Base-by-base conservation (phyloP, 2,113 vertebrate species). In the Capricornis sumatraensis region DNA sequence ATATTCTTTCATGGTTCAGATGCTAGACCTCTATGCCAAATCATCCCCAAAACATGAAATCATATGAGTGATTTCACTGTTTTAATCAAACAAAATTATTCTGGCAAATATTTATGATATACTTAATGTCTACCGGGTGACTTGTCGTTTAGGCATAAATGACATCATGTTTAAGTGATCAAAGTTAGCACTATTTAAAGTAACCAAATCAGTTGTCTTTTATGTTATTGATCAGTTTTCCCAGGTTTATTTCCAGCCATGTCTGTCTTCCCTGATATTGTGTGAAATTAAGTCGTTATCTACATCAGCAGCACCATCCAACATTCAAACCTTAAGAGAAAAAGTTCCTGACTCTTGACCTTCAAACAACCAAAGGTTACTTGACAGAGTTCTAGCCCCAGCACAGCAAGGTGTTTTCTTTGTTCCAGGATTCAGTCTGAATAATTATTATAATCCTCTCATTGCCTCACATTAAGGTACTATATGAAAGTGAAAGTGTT, bases 51-150 rank as follows among this genome's bases (percentile, higher is more conserved):
- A 85, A 57, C 17, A 62, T 43, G 71, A 88, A 91, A 81, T 25
- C 53, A 47, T 25, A 28, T 60, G 17, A 89, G 12, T 50, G 15
- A 74, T 88, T 93, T 95, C 50, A 86, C 76, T 84, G 1, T 84
- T 89, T 94, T 92, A 90, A 76, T 96, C 43, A 90, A 60, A 78
- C 43, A 92, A 60, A 78, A 50, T 74, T 91, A 89, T 88, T 50
- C 60, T 91, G 16, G 4, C 33, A 94, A 91, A 30, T 82, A 40
- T 36, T 91, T 87, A n/a, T 53, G 28, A 84, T 79, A 25, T 6
- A 45, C 3, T 2, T 57, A 71, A 57, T 45, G 5, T 86, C 82
- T 53, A 85, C 43, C 52, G 8, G 3, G 28, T 84, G 30, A 57
- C 36, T 52, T 14, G 6, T 13, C 1, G 1, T 58, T 88, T 57